Evolutionary conservation across 2,797 vertebrate genomes (phyloP).

Genomic region (Peromyscus melanophrys): DNA sequence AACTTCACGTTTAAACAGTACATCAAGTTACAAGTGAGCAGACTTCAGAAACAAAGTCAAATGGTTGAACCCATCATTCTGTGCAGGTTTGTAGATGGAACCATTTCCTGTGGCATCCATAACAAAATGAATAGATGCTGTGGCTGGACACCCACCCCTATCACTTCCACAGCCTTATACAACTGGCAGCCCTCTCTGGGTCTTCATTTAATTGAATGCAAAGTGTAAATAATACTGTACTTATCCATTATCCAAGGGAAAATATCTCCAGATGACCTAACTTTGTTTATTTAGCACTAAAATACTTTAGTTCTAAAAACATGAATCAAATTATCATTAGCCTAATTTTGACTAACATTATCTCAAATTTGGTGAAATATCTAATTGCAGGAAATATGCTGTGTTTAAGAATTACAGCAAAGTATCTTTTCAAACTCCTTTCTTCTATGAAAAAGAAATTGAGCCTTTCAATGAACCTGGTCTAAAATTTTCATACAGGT

Average conservation of each 20-base stretch:
- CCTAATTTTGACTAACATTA: neutral
- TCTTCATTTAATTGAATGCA: neutral
- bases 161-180: neutral
- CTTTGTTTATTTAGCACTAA: neutral
- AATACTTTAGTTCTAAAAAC: neutral
- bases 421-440: neutral
- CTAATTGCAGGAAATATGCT: neutral
- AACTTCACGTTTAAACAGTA: neutral
- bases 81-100: too few relatives aligned
- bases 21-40: neutral
- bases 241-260: neutral
- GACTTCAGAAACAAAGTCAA: neutral
- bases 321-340: neutral
- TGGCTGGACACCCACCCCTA: neutral
- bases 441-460: neutral
- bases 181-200: accelerated
- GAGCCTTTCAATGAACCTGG: neutral
- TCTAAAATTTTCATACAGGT: neutral
- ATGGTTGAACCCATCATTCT: neutral
- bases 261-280: neutral
- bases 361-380: neutral
- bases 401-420: neutral
- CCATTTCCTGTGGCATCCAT: neutral
- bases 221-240: neutral
- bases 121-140: neutral